These are phyloP conservation scores for Leptoclinus maculatus DNA, from an alignment of 2,797 vertebrate genomes.

Conservation along the genomic window DNA sequence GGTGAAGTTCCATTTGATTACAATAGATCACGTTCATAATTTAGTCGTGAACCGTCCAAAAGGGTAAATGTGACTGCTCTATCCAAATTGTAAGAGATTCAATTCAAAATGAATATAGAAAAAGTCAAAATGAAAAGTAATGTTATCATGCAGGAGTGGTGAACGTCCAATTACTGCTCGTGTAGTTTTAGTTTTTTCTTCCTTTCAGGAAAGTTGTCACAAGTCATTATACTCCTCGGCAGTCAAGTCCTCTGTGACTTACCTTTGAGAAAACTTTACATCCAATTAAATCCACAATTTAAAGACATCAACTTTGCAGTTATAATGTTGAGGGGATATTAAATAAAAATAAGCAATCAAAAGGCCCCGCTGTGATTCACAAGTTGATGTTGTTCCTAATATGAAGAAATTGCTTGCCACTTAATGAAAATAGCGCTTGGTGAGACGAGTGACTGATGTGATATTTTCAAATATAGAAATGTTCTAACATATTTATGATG, in stretches of 20 bases:
- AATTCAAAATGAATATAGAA: constrained; percentile 27
- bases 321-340: constrained; percentile 25
- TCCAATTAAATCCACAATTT: constrained; percentile 51
- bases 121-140: constrained; percentile 27
- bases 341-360: constrained; percentile 44
- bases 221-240: constrained; percentile 23
- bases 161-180: constrained; percentile 42
- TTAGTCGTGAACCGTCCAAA: not conserved
- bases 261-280: constrained; percentile 32
- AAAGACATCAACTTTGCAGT: constrained; percentile 12
- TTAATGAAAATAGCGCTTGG: not conserved
- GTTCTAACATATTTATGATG: not conserved
- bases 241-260: constrained; percentile 13
- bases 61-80: constrained; percentile 11
- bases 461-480: not conserved
- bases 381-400: constrained; percentile 11
- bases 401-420: not conserved
- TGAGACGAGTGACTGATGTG: not conserved
- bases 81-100: constrained; percentile 2
- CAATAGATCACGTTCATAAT: constrained; percentile 6
- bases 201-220: constrained; percentile 25
- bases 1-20: constrained; percentile 6
- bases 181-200: constrained; percentile 9
- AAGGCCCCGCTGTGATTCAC: constrained; percentile 13
- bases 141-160: constrained; percentile 28